Base-by-base conservation (phyloP, 2,797 vertebrate genomes). In the Sarcophilus harrisii region DNA sequence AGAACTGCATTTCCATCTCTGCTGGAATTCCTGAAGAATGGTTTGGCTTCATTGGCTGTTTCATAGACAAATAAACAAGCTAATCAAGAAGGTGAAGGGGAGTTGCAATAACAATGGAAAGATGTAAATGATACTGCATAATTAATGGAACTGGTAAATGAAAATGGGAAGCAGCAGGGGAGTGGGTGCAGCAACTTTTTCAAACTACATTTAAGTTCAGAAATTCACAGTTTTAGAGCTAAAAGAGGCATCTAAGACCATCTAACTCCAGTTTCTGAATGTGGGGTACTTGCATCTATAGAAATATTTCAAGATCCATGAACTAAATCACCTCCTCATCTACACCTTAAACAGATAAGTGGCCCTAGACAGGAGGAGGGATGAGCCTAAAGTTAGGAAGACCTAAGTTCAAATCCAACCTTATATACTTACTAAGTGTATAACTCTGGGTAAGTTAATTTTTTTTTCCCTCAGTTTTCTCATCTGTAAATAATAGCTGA, bases 21-120 rank as follows among this genome's bases (percentile, higher is more conserved):
- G 73, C 38, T 94, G 96, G 97, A 94, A 96, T 98, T 97, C 95
- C 90, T 96, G 97, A 97, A 96, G 96, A 96, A 96, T 91, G 90
- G 89, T 62, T 97, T 94, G 96, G 96, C 90, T 97, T 96, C 73
- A 87, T 21, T 49, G 38, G 38, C 38, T 87, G 38, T 24, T 87
- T 45, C 94, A 96, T 94, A 96, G 91, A 94, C 96, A 96, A 96
- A 97, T 97, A 81, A 96, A 97, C 96, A 97, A 98, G 97, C 95
- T 98, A 95, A 97, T 97, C 96, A 95, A 92, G 94, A 38, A 94
- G 62, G 62, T 96, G 93, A 95, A 57, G 91, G 54, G 87, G 94
- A 91, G 73, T 54, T 90, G 9, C 38, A 27, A 21, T 32, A 87
- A 87, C 73, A 87, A 87, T 87, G 73, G 38, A 49, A 87, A 87